Evolutionary conservation across 2,888 invertebrate genomes (phyloP).

Genomic region (Hemicrepidius hirtus): DNA sequence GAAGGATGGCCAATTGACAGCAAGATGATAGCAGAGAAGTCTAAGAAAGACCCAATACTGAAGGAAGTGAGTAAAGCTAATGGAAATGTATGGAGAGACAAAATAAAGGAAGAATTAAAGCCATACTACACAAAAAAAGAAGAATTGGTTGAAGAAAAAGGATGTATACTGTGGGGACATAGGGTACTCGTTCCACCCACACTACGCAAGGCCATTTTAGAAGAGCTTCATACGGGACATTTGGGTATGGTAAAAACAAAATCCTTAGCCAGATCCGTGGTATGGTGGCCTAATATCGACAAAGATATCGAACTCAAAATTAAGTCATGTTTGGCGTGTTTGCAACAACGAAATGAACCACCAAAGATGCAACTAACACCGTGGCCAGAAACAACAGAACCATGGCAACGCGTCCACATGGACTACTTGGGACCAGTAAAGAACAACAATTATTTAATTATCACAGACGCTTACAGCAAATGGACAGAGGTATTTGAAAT

Average conservation of each 20-base stretch:
- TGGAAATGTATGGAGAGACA: neutral
- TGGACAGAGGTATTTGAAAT: conserved; percentile 15
- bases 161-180: conserved; percentile 47
- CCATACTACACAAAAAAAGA: conserved; percentile 2
- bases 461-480: conserved; percentile 10
- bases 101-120: conserved; percentile 9
- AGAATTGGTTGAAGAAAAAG: conserved; percentile 44
- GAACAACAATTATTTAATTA: conserved; percentile 17
- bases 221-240: conserved; percentile 46
- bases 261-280: conserved; percentile 38
- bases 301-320: conserved; percentile 1
- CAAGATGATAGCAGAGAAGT: neutral
- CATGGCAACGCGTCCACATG: conserved; percentile 24
- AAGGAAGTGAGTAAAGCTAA: neutral
- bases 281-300: conserved; percentile 53
- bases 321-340: neutral
- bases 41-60: neutral
- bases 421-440: conserved; percentile 4
- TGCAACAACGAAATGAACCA: neutral
- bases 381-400: neutral
- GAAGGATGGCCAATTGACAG: neutral
- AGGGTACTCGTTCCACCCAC: conserved; percentile 40
- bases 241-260: no score
- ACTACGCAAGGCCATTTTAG: conserved; percentile 14
- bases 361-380: neutral